phyloP scores from a whole-genome alignment of 2,888 invertebrate genomes.

The Sthenelais limicola region DNA sequence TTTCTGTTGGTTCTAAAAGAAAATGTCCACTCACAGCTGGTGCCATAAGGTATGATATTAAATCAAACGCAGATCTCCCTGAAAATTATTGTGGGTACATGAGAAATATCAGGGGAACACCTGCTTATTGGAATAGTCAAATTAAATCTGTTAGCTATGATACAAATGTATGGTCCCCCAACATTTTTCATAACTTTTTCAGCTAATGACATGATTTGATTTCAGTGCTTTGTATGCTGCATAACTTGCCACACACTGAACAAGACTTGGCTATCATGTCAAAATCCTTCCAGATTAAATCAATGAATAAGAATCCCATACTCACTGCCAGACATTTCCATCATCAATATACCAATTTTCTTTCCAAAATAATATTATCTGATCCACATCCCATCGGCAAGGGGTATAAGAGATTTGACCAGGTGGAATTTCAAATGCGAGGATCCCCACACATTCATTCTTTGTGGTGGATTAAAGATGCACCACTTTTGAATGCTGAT shows the following conservation, averaged over 20 bases:
- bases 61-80: conserved; percentile 3
- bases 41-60: not conserved
- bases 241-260: not conserved
- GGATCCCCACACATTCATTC: not conserved
- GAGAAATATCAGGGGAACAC: conserved; percentile 12
- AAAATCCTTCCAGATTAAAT: not conserved
- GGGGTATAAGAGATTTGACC: not conserved
- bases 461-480: not conserved
- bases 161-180: not conserved
- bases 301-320: not conserved
- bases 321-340: conserved; percentile 2
- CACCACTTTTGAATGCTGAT: not conserved
- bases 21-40: not conserved
- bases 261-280: not conserved
- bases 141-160: conserved; percentile 13
- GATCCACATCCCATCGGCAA: not conserved
- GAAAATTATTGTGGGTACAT: conserved; percentile 5
- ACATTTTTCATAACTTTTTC: conserved; percentile 13
- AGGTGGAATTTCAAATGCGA: conserved; percentile 6
- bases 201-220: conserved; percentile 29
- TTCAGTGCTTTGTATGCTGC: not conserved
- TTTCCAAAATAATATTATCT: not conserved
- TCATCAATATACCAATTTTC: not conserved
- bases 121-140: conserved; percentile 5
- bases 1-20: not conserved